phyloP scores from a whole-genome alignment of 2,113 vertebrate genomes.

The Coreoperca whiteheadi region DNA sequence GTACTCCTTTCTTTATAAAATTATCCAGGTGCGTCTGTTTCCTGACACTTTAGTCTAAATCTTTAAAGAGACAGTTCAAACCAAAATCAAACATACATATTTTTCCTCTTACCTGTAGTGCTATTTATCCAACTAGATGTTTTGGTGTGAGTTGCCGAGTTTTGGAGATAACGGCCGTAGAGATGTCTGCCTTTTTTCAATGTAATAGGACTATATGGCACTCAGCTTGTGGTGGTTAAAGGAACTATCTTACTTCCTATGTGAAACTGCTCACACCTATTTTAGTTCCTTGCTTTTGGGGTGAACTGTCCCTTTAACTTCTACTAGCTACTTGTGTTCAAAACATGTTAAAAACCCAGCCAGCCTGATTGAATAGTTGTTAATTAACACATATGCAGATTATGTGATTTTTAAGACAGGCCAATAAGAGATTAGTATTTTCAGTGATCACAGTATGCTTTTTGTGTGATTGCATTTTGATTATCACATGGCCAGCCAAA shows the following conservation, averaged over 20 bases:
- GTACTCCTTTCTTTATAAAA: slow-evolving; percentile 88
- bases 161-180: too few relatives aligned
- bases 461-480: background rate
- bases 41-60: background rate
- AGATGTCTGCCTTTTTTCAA: too few relatives aligned
- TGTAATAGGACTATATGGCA: too few relatives aligned
- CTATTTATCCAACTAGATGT: too few relatives aligned
- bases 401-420: background rate
- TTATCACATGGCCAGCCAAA: background rate
- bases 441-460: background rate
- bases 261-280: too few relatives aligned
- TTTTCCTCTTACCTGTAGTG: too few relatives aligned
- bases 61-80: background rate
- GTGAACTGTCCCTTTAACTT: background rate
- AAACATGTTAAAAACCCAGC: background rate
- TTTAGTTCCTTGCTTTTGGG: too few relatives aligned
- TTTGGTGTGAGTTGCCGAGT: too few relatives aligned
- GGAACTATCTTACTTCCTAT: too few relatives aligned
- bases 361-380: background rate
- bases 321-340: background rate
- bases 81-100: too few relatives aligned
- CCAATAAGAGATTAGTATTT: background rate
- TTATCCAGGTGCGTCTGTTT: slow-evolving; percentile 83
- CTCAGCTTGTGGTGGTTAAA: too few relatives aligned
- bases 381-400: background rate